phyloP scores from a whole-genome alignment of 2,888 invertebrate species.

The Lycocerus yunnanus region DNA sequence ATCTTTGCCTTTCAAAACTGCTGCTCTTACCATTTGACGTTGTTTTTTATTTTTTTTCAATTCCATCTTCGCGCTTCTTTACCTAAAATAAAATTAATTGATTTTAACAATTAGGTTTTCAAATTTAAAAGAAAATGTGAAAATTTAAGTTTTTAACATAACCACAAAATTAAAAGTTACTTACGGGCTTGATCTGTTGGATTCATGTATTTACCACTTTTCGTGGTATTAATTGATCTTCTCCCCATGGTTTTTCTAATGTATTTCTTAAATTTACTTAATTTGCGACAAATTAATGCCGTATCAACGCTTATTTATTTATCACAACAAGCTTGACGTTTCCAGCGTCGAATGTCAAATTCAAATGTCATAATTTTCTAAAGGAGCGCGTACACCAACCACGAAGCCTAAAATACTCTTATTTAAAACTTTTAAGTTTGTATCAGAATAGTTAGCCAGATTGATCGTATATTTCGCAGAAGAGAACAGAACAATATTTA shows the following conservation, averaged over 20 bases:
- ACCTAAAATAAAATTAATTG: constrained; percentile 60
- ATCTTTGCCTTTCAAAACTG: constrained; percentile 97
- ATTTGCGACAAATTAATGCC: neutral
- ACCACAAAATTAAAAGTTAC: constrained; percentile 52
- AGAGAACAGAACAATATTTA: too few relatives aligned
- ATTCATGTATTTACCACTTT: constrained; percentile 99
- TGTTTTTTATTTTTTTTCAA: constrained; percentile 98
- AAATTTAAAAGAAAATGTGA: neutral
- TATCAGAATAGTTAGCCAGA: too few relatives aligned
- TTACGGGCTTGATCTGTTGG: constrained; percentile 98
- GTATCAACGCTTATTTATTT: neutral
- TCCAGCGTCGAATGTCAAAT: neutral
- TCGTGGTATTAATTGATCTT: constrained; percentile 97
- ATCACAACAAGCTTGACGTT: neutral
- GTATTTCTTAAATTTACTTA: neutral
- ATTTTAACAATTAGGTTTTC: neutral
- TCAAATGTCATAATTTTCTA: neutral
- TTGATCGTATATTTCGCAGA: too few relatives aligned
- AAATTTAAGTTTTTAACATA: neutral
- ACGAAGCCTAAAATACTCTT: too few relatives aligned
- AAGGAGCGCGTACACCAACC: neutral
- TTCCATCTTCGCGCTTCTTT: constrained; percentile 98
- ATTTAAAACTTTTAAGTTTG: too few relatives aligned
- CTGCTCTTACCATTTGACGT: constrained; percentile 92
- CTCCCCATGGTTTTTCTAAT: constrained; percentile 79